Evolutionary conservation across 2,888 invertebrate genomes (phyloP), one percentile per base, ranked within the genome.

Genomic region (Palloptera scutellata): DNA sequence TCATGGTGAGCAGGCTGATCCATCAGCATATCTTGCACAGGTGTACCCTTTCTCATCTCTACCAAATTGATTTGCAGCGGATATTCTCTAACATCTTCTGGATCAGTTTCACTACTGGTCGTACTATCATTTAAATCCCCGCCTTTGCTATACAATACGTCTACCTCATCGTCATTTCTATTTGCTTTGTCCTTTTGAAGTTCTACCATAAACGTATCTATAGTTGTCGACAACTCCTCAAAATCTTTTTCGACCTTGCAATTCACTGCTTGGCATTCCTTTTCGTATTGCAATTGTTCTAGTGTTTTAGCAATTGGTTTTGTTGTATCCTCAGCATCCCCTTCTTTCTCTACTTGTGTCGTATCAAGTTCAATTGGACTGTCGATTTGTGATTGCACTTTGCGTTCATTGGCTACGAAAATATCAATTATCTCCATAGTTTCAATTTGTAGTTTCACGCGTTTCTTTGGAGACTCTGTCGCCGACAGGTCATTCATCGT

Each of bases 171-270:
- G 30, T 61, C 15, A 12, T 67, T 42, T 1, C 63, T 61, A 8
- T 62, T 51, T 43, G 61, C 63, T 12, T 69, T 60, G 1, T 70
- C 69, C 30, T 40, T 73, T n/a, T 67, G 61, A 1, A 81, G 63
- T 30, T 78, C 74, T 10, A 72, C 64, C 6, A 81, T 64, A 57
- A 76, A 76, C 17, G 71, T 72, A 0, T 73, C 74, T 64, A 81
- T 63, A 0, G 76, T 71, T 10, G 15, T 67, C 0, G 74, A 67
- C 3, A 81, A 71, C 53, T 80, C 75, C 48, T 73, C 64, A 54
- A 82, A 69, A 48, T 80, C 77, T 19, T 71, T 70, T 8, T 66
- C 71, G 4, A 78, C 65, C 55, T 78, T 75, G 0, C 74, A 69
- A 64, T 76, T 80, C 0, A 74, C 74, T 52, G 73, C 68, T 0